Evolutionary conservation across 2,113 vertebrate species (phyloP), one percentile per base, ranked within the genome.

Genomic region (Pao palembangensis): DNA sequence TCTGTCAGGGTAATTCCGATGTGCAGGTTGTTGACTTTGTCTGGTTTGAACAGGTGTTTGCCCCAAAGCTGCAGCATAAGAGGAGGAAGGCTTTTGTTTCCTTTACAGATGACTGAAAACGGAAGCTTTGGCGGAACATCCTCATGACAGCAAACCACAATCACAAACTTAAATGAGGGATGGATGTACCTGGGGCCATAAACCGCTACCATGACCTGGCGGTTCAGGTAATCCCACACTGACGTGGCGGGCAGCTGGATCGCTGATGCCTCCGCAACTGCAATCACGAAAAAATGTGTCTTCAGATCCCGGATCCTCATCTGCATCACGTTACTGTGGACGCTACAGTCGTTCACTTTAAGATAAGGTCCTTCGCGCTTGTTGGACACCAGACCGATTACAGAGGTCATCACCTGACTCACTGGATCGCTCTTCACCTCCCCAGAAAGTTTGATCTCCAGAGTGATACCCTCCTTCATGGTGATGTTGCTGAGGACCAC

Each of bases 151-250:
- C 93, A 95, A 51, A 97, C 73, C 16, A 92, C 90, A 67, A 95
- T 85, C 63, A 98, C 85, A 18, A 86, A 85, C 65, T 95, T 96
- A 76, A 99, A 96, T 56, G 91, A 93, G 4, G 96, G 96, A 74
- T 98, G 96, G 70, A 96, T 94, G 73, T 94, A 91, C 79, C 93
- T 95, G 64, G 96, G 96, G 42, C 96, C 96, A 75, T 98, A 99
- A 79, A 98, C 84, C 41, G 94, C 95, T 18, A 98, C 55, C 0
- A 94, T 95, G 38, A 92, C 80, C n/a, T 79, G 91, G 67, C 93
- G 93, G 2, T 94, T 91, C 64, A 80, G 89, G 80, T 91, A 91
- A 82, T 92, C 90, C 91, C 91, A 92, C 2, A 92, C 83, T 14
- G 91, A 94, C 38, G 80, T 88, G 47, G 90, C 90, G 67, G 93